Evolutionary conservation across 2,113 vertebrate species (phyloP).

Genomic region (Mionectes macconnelli): DNA sequence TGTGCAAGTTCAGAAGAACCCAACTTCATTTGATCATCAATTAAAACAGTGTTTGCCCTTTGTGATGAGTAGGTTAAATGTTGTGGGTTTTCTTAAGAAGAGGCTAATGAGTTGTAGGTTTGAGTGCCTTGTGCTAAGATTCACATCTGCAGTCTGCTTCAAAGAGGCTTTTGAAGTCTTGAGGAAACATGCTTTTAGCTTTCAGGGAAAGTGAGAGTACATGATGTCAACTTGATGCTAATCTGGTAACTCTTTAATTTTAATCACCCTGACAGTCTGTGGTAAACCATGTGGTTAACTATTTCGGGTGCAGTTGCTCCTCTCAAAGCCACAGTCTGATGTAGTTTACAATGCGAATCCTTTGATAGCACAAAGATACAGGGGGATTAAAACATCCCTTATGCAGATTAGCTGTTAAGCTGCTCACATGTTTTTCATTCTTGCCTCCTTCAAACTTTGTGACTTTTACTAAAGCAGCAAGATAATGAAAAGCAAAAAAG

Average conservation of each 20-base stretch:
- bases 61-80: constrained; percentile 1
- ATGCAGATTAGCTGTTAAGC: not conserved
- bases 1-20: not conserved
- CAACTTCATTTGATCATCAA: not conserved
- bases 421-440: not conserved
- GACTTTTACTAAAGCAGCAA: not conserved
- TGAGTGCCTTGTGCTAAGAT: constrained; percentile 6
- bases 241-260: constrained; percentile 68
- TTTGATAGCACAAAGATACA: not conserved
- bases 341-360: not conserved
- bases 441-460: not conserved
- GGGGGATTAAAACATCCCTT: not conserved
- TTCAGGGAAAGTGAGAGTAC: constrained; percentile 66
- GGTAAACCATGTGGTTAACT: constrained; percentile 70
- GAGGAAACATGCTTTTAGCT: constrained; percentile 52
- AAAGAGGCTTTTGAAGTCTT: constrained; percentile 65
- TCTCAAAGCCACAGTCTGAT: constrained; percentile 50
- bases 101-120: constrained; percentile 17
- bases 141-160: constrained; percentile 51
- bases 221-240: constrained; percentile 33
- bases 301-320: constrained; percentile 26
- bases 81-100: constrained; percentile 49
- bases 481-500: not conserved
- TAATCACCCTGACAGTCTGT: constrained; percentile 65
- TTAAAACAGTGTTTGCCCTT: constrained; percentile 13